These are phyloP conservation scores for Tapera naevia DNA, from an alignment of 2,797 vertebrate genomes.

Conservation along the genomic window DNA sequence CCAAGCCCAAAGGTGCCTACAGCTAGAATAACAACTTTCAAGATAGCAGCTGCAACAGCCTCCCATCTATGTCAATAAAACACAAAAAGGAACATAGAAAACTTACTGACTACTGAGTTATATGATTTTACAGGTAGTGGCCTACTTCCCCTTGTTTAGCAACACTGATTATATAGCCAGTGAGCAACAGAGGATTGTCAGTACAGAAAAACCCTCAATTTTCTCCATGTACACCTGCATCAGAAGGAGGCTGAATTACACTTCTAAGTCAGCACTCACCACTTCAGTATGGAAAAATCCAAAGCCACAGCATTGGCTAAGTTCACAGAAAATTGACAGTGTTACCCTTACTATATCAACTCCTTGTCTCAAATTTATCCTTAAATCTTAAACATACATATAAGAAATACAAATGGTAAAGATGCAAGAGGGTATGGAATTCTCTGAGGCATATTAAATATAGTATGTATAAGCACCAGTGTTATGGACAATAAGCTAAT, in stretches of 20 bases:
- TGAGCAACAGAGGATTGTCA: neutral
- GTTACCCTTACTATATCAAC: neutral
- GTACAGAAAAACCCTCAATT: neutral
- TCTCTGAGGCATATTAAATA: neutral
- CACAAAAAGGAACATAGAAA: neutral
- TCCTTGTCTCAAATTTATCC: neutral
- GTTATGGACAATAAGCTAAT: neutral
- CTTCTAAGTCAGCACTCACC: neutral
- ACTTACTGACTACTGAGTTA: neutral
- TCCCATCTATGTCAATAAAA: neutral
- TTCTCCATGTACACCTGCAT: neutral
- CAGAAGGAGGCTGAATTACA: neutral
- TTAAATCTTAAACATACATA: neutral
- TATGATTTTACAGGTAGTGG: neutral
- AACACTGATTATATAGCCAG: neutral
- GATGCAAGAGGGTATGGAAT: neutral
- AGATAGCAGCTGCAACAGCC: neutral
- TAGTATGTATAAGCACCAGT: neutral
- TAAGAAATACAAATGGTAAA: neutral
- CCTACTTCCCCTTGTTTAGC: neutral
- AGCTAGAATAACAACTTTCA: neutral
- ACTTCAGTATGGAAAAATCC: neutral
- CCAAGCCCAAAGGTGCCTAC: neutral
- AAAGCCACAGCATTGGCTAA: neutral
- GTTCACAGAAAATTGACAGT: neutral